Evolutionary conservation across 2,797 vertebrate genomes (phyloP), one percentile per base, ranked within the genome.

Genomic region (Ptychobarbus kaznakovi): DNA sequence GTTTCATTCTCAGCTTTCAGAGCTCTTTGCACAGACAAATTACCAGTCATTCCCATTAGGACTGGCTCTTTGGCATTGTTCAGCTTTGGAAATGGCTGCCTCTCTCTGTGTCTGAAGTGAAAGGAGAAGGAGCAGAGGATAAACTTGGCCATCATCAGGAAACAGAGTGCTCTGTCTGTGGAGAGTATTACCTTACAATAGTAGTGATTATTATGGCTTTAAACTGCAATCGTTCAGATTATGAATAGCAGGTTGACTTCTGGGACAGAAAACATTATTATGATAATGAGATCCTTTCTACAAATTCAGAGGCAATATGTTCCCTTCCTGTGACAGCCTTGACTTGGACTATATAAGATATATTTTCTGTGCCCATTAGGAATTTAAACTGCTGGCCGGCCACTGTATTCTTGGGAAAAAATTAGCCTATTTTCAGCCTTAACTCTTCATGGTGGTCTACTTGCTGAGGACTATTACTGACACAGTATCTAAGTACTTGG

Each of bases 241-340:
- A 89, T 91, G 92, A 92, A 92, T 91, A 89, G 88, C 90, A 92
- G 87, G 58, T 81, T 87, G 86, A 89, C 89, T 79, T 87, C 83
- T 79, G 88, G 85, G 85, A 83, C 79, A 72, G 74, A 85, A 92
- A 92, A 91, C 87, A 88, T 82, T 84, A 87, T 90, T 90, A 88
- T 90, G 90, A 89, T 92, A 87, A 90, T 80, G 53, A 90, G 83
- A 88, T 89, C 83, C 79, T 90, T 86, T 74, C 83, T 77, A 82
- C 87, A 87, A 72, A 85, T 89, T 90, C 88, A 84, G 83, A 88
- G 81, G 82, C 88, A 89, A 89, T 90, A 86, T 81, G 73, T 86
- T 88, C 77, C 53, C 32, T 75, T 69, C 61, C 82, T 73, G 73
- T 82, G 85, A 85, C 86, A 77, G 88, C 84, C 77, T 66, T 76